Conservation (phyloP, 2,113 vertebrate species). For the Cheirogaleus medius region DNA sequence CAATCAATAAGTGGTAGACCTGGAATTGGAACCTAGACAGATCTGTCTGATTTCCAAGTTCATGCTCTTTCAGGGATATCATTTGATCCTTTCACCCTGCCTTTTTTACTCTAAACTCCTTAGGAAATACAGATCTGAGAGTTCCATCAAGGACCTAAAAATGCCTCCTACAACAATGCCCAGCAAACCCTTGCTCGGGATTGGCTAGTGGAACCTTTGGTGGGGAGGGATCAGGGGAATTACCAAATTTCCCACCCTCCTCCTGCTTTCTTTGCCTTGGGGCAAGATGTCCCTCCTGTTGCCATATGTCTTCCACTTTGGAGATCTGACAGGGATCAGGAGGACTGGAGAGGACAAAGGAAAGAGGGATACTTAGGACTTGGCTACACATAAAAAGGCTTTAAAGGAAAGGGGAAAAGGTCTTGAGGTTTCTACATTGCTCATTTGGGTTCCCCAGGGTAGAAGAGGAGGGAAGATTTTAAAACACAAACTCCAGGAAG, state of each 20-base stretch:
- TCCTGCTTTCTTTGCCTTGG: neutral
- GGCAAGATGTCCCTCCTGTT: neutral
- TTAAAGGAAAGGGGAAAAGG: neutral
- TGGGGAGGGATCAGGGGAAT: neutral
- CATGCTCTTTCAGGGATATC: neutral
- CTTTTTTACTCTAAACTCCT: neutral
- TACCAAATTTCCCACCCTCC: neutral
- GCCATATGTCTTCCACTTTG: neutral
- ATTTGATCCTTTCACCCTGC: neutral
- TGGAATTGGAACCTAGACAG: neutral
- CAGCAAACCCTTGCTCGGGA: neutral
- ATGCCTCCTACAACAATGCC: neutral
- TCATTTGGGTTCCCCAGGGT: neutral
- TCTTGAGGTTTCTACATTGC: neutral
- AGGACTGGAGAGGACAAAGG: neutral
- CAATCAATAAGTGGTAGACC: neutral
- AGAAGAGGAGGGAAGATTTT: neutral
- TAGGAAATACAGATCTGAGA: neutral
- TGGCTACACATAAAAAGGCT: neutral
- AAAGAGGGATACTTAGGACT: neutral
- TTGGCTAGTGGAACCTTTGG: neutral
- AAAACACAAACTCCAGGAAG: neutral
- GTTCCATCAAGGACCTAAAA: neutral
- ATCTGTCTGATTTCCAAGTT: neutral
- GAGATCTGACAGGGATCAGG: neutral